These are phyloP conservation scores for Sorex fumeus DNA, from an alignment of 2,113 vertebrate species.

Conservation along the genomic window DNA sequence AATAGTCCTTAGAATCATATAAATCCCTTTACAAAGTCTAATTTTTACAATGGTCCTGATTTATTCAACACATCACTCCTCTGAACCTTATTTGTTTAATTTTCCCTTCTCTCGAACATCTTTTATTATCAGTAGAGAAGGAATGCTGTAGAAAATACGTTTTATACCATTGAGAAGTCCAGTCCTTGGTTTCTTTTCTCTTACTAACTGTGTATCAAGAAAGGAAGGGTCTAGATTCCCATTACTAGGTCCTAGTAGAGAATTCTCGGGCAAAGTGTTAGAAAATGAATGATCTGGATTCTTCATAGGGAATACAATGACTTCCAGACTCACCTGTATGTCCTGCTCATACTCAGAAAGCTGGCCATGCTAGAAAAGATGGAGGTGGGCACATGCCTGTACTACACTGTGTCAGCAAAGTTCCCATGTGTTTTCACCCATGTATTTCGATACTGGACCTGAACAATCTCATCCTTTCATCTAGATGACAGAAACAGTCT, in stretches of 20 bases:
- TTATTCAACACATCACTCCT: constrained; percentile 31
- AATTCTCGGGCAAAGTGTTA: constrained; percentile 27
- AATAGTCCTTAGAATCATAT: constrained; percentile 15
- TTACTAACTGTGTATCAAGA: not conserved
- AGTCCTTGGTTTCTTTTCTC: constrained; percentile 11
- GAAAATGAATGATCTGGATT: constrained; percentile 40
- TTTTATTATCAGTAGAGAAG: constrained; percentile 25
- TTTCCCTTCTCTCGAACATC: constrained; percentile 24
- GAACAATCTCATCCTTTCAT: constrained; percentile 49
- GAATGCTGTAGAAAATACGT: constrained; percentile 42
- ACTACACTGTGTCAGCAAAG: not conserved
- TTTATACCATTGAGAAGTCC: constrained; percentile 35
- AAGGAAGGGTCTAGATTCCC: not conserved
- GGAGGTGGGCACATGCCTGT: not conserved
- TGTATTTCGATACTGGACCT: constrained; percentile 5
- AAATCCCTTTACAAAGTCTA: constrained; percentile 42
- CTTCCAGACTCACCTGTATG: not conserved
- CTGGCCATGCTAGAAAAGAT: not conserved
- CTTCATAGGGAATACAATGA: not conserved
- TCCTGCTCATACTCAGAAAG: not conserved
- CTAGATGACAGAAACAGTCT: not conserved
- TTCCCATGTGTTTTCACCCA: not conserved
- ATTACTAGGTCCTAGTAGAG: constrained; percentile 23
- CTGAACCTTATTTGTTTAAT: not conserved
- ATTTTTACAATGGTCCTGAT: not conserved